These are phyloP conservation scores for Dryobotodes eremita DNA, from an alignment of 2,888 invertebrate species.

Conservation along the genomic window DNA sequence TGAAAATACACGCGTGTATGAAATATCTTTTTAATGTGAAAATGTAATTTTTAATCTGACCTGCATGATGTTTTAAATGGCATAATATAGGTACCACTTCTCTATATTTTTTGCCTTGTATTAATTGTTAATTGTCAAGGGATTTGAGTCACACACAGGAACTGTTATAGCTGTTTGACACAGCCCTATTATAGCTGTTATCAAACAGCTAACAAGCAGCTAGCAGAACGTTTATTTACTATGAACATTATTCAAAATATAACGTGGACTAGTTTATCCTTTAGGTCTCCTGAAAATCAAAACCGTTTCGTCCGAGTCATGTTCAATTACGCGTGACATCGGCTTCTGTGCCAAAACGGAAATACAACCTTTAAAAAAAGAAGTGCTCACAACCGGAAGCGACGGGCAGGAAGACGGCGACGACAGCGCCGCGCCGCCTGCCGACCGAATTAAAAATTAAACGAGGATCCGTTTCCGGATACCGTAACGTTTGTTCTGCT, in stretches of 20 bases:
- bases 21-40: conserved; percentile 6
- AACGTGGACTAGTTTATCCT: neutral
- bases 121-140: neutral
- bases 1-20: conserved; percentile 26
- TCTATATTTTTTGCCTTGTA: no score
- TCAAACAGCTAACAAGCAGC: no score
- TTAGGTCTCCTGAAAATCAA: conserved; percentile 1
- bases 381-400: conserved; percentile 85
- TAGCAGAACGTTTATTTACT: neutral
- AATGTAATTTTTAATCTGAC: no score
- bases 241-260: neutral
- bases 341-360: conserved; percentile 84
- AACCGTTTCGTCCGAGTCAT: conserved; percentile 68
- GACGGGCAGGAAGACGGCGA: conserved; percentile 88
- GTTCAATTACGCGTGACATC: conserved; percentile 78
- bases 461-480: conserved; percentile 88
- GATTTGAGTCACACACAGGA: neutral
- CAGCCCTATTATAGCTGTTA: neutral
- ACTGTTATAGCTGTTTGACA: neutral
- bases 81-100: no score
- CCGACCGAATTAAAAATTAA: conserved; percentile 89
- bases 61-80: no score
- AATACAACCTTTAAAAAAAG: conserved; percentile 88
- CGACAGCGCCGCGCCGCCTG: conserved; percentile 86
- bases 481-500: conserved; percentile 79